Evolutionary conservation across 2,888 invertebrate genomes (phyloP), one percentile per base, ranked within the genome.

Genomic region (Galerucella pusilla): DNA sequence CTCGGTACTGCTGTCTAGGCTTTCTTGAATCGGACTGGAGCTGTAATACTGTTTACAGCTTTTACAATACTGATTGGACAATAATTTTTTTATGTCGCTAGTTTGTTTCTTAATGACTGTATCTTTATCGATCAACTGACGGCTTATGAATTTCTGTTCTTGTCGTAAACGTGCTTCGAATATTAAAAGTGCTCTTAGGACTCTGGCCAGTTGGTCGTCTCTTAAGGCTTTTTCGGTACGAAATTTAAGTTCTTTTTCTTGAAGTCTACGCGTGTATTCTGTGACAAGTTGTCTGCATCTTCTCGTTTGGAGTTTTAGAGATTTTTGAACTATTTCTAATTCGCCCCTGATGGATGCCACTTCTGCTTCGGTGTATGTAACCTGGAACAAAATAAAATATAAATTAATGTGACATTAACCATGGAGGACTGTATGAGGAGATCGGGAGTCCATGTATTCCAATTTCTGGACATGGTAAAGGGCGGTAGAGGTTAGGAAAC

Each of bases 61-160:
- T 76, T 87, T 88, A 79, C 88, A 88, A 79, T 86, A 88, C 73
- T 86, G 86, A 74, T 89, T 88, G 1, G 90, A 88, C 82, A 92
- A 90, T 45, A 94, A 88, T 85, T 91, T 91, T 11, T 90, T 88
- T 77, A 94, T 93, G 86, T 94, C 93, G 78, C 91, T 90, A 82
- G 91, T 91, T 84, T 94, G 94, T 73, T 91, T 89, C 83, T 91
- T 91, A 76, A 94, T 93, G 65, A 93, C 90, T 83, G 91, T 91
- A 84, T 94, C 94, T 84, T 93, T 93, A 84, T 93, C 93, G 76
- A 90, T 90, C 20, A 94, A 88, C 68, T 92, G 90, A 73, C 91
- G 90, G 75, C 91, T 90, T 79, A 94, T 93, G 81, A 91, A 91
- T 81, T 92, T 92, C 84, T 94, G 94, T 85, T 94, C 94, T 84